These are phyloP conservation scores for Pristionchus arcanus DNA, from an alignment of 2,888 invertebrate genomes.

Conservation along the genomic window DNA sequence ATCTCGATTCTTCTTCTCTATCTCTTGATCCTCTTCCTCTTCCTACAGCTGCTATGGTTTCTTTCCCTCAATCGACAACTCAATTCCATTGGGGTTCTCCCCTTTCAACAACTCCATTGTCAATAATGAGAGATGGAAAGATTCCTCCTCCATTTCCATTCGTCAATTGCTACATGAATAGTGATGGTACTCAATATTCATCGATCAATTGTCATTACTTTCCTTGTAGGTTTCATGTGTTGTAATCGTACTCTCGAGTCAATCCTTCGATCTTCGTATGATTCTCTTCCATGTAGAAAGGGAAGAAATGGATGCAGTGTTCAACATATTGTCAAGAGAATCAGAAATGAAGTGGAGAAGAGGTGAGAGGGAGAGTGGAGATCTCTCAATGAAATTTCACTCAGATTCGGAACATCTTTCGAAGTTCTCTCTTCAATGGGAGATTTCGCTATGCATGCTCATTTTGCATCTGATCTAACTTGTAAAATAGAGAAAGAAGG, in stretches of 20 bases:
- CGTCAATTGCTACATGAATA: conserved; percentile 55
- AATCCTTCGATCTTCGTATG: conserved; percentile 57
- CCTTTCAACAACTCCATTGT: neutral
- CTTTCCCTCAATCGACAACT: conserved; percentile 41
- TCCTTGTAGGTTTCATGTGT: conserved; percentile 59
- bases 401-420: conserved; percentile 67
- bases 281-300: conserved; percentile 35
- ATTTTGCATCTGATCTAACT: conserved; percentile 64
- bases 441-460: conserved; percentile 64
- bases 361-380: neutral
- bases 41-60: conserved; percentile 1
- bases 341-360: conserved; percentile 40
- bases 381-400: neutral
- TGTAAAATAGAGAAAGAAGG: conserved; percentile 66
- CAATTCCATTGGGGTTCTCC: conserved; percentile 30
- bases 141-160: conserved; percentile 50
- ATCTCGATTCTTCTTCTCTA: neutral
- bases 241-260: conserved; percentile 65
- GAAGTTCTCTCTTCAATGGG: conserved; percentile 64
- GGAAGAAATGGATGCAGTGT: conserved; percentile 16
- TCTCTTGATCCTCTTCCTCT: conserved; percentile 43
- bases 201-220: neutral
- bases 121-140: conserved; percentile 11
- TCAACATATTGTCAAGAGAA: conserved; percentile 32
- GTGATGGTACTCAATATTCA: conserved; percentile 12